Conservation (phyloP, 2,113 vertebrate species). For the Meles meles region DNA sequence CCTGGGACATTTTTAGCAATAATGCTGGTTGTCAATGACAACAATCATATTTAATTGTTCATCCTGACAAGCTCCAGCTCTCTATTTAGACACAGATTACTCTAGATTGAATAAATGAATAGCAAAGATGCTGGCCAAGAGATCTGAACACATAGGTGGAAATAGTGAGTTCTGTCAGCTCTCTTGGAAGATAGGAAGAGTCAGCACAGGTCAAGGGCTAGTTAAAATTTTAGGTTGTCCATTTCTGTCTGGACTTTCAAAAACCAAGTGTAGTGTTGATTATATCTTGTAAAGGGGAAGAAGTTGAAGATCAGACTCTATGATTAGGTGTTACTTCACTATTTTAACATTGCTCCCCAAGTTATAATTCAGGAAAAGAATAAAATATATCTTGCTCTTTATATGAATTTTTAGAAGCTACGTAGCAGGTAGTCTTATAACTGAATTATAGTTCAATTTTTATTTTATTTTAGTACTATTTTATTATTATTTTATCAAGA, state of each 20-base stretch:
- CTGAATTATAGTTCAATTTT: not conserved
- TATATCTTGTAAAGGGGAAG: slow-evolving; percentile 12
- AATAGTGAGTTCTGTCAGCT: slow-evolving; percentile 74
- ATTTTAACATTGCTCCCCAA: not conserved
- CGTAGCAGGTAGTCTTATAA: not conserved
- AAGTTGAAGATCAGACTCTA: slow-evolving; percentile 15
- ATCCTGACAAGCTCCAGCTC: slow-evolving; percentile 74
- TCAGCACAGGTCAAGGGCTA: slow-evolving; percentile 72
- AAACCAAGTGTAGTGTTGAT: slow-evolving; percentile 30
- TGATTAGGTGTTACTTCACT: not conserved
- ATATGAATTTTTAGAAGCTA: slow-evolving; percentile 32
- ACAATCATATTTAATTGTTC: slow-evolving; percentile 82
- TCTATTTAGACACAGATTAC: slow-evolving; percentile 82
- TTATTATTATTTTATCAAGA: not conserved
- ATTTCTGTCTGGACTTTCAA: slow-evolving; percentile 68
- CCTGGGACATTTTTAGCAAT: slow-evolving; percentile 59
- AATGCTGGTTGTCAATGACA: slow-evolving; percentile 75
- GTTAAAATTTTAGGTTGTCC: slow-evolving; percentile 58
- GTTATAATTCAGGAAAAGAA: not conserved
- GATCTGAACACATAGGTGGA: slow-evolving; percentile 62
- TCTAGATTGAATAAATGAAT: slow-evolving; percentile 81
- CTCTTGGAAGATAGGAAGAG: slow-evolving; percentile 69
- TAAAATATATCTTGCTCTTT: slow-evolving; percentile 18
- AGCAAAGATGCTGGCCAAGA: slow-evolving; percentile 67
- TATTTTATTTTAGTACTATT: not conserved